Evolutionary conservation across 1,140 invertebrate genomes (phyloP), one percentile per base, ranked within the genome.

Genomic region (Neuroterus valhalla): DNA sequence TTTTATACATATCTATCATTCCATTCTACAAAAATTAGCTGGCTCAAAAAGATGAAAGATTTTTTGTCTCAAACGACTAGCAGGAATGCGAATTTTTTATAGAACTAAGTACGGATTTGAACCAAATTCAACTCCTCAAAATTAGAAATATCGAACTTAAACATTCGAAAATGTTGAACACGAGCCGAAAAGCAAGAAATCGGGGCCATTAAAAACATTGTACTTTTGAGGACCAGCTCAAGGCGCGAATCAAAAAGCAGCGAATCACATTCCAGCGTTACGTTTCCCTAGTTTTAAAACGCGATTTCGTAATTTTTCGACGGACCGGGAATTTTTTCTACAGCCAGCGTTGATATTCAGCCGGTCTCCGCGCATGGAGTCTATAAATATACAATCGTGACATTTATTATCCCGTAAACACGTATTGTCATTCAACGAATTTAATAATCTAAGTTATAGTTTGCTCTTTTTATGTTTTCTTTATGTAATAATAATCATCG

Each of bases 391-490:
- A 81, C 75, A 68, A 70, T 78, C 77, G 77, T 74, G 80, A 81
- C 74, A 76, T 77, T 82, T 80, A 77, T 79, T 81, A 80, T 81
- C 66, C 76, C 78, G 78, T 80, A 81, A 78, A 88, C 88, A 86
- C 84, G 85, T 90, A 89, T 90, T 89, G 88, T 90, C 89, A 86
- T 87, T 88, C 84, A 89, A 90, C 82, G 82, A 89, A 88, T 88
- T 87, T 85, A 81, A 84, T 77, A 81, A 77, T 79, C 74, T 78
- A 77, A 71, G 76, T 77, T 78, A 79, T 77, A 81, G 75, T 75
- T 62, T 70, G 42, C 77, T 48, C 21, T 70, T 68, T 71, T 74
- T 74, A 69, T 72, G 68, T 78, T 52, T 72, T 66, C 26, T 72
- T 74, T 72, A 74, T 66, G 66, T 66, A 21, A 69, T 68, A 48